Conservation (phyloP, 2,888 invertebrate species). For the Molanna angustata region DNA sequence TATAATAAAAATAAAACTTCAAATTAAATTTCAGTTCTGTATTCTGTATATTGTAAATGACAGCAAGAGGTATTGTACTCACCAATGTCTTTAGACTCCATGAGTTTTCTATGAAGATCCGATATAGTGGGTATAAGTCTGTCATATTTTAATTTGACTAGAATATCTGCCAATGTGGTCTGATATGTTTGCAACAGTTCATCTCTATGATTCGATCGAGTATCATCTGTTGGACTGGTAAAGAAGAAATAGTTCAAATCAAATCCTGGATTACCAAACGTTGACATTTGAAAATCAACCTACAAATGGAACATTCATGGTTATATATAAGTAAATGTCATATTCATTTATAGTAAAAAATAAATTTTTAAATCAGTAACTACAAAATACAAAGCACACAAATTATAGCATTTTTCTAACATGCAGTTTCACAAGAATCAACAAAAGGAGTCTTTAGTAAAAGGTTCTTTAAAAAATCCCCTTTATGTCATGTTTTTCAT, state of each 20-base stretch:
- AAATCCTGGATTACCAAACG: conserved; percentile 42
- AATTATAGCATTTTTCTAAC: background rate
- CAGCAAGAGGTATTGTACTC: too few relatives aligned
- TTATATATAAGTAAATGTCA: background rate
- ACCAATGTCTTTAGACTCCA: conserved; percentile 22
- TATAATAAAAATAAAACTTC: too few relatives aligned
- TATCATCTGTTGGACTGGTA: conserved; percentile 41
- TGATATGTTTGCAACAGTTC: conserved; percentile 38
- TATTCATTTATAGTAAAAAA: background rate
- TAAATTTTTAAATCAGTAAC: background rate
- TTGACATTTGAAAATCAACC: conserved; percentile 45
- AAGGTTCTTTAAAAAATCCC: too few relatives aligned
- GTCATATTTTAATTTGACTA: conserved; percentile 34
- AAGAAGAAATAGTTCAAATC: conserved; percentile 45
- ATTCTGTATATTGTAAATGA: too few relatives aligned
- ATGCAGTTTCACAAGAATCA: too few relatives aligned
- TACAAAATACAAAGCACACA: background rate
- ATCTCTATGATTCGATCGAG: conserved; percentile 36
- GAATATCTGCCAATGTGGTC: conserved; percentile 34
- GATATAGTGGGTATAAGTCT: conserved; percentile 20
- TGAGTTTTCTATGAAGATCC: conserved; percentile 18
- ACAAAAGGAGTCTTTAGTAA: too few relatives aligned
- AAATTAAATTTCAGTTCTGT: too few relatives aligned
- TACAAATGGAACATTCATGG: too few relatives aligned
- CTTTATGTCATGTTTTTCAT: too few relatives aligned